Evolutionary conservation across 1,140 invertebrate species (phyloP), one percentile per base, ranked within the genome.

Genomic region (Orchesella cincta): DNA sequence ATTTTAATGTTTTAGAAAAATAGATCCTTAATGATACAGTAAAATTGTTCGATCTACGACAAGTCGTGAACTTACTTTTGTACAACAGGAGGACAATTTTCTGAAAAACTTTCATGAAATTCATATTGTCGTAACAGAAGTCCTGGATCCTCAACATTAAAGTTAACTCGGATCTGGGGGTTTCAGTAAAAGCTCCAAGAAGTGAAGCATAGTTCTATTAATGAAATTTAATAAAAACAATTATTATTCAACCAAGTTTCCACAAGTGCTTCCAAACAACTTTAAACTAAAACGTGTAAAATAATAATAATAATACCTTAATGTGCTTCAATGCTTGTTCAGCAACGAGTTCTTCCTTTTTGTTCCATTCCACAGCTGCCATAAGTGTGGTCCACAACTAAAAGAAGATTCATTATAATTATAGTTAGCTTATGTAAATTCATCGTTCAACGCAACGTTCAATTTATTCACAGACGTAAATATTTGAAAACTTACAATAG

Each of bases 101-200:
- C 84, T 96, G 94, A 90, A 98, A 98, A 85, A 94, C 94, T 86
- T 97, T 96, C 93, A 98, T 96, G 86, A 98, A 98, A 86, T 94
- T 96, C 94, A 98, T 98, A 88, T 98, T 98, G 84, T 97, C 95
- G 86, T 98, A 98, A 87, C 96, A 98, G 87, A 93, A 98, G 84
- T 98, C 96, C 87, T 98, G 96, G 82, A 98, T 92, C 85, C 94
- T 95, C 71, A 95, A 88, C 83, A 98, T 89, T 70, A 98, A 89
- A 64, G 92, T 91, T 82, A 97, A 88, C 87, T 98, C 94, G 72
- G 95, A 92, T 83, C 92, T 93, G 81, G 91, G 91, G 79, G 90
- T 92, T 82, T 90, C 90, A 79, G 93, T 92, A 83, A 98, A 96
- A 20, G 93, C 93, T 80, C 90, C 91, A 84, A 98, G 91, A 77